Conservation (phyloP, 1,140 invertebrate genomes). For the Achroia grisella region DNA sequence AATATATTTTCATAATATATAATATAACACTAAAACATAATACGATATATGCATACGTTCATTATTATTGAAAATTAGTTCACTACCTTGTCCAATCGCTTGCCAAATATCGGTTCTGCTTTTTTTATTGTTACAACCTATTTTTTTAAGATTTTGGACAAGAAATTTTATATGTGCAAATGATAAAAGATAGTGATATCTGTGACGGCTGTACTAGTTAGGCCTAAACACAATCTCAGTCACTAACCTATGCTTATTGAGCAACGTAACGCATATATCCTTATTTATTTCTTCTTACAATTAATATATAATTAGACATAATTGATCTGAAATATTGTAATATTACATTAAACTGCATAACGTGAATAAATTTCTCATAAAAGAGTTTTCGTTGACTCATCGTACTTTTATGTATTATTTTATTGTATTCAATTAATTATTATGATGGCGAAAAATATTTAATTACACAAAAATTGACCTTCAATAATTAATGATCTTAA, state of each 20-base stretch:
- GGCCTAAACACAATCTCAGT: slow-evolving; percentile 7
- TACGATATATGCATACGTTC: not conserved
- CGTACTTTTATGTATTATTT: slow-evolving; percentile 19
- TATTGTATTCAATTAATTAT: slow-evolving; percentile 3
- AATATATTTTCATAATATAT: not conserved
- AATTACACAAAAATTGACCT: no score
- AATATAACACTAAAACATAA: no score
- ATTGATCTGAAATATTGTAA: not conserved
- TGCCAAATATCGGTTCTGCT: not conserved
- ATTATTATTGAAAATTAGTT: not conserved
- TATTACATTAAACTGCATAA: slow-evolving; percentile 8
- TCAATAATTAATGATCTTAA: no score
- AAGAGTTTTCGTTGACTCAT: slow-evolving; percentile 19
- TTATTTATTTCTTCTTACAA: slow-evolving; percentile 2
- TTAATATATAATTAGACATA: not conserved
- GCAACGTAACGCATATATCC: slow-evolving; percentile 14
- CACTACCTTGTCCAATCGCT: not conserved
- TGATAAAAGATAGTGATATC: not conserved
- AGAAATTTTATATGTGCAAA: no score
- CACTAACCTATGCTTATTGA: slow-evolving; percentile 17
- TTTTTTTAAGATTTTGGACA: no score
- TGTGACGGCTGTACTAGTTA: not conserved
- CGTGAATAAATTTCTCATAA: slow-evolving; percentile 16
- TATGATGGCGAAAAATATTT: no score
- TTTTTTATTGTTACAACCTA: not conserved